phyloP scores from a whole-genome alignment of 2,797 vertebrate genomes.

The Myiotriccus ornatus region DNA sequence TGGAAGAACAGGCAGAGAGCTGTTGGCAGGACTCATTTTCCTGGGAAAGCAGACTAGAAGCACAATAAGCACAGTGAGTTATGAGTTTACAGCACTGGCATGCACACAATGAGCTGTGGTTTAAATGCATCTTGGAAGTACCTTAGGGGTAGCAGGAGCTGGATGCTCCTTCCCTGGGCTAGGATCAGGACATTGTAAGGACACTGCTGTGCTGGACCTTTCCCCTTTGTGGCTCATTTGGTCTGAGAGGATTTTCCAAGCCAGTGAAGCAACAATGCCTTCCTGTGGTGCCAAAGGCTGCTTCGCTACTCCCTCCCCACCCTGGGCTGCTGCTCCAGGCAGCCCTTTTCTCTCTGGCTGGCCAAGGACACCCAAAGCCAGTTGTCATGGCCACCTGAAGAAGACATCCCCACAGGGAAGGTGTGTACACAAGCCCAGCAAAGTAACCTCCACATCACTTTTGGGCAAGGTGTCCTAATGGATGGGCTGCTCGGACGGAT shows the following conservation, averaged over 20 bases:
- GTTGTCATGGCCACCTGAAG: not conserved
- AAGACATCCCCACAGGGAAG: not conserved
- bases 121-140: not conserved
- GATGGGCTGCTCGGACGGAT: not conserved
- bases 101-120: not conserved
- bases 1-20: not conserved
- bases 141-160: not conserved
- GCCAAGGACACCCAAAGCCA: not conserved
- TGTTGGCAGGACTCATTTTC: not conserved
- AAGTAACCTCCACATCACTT: not conserved
- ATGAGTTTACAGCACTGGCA: not conserved
- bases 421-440: not conserved
- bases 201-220: not conserved
- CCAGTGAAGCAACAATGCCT: not conserved
- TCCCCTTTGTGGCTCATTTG: not conserved
- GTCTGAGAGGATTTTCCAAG: not conserved
- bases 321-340: not conserved
- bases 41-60: not conserved
- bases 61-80: not conserved
- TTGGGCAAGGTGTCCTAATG: not conserved
- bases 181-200: not conserved
- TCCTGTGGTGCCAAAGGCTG: not conserved
- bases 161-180: not conserved
- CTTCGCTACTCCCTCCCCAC: not conserved
- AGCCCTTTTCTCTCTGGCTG: not conserved